Percentiles rank a stretch among this genome's conserved stretches.
Conservation (phyloP, 2,113 vertebrate genomes). For the Dermatemys mawii region DNA sequence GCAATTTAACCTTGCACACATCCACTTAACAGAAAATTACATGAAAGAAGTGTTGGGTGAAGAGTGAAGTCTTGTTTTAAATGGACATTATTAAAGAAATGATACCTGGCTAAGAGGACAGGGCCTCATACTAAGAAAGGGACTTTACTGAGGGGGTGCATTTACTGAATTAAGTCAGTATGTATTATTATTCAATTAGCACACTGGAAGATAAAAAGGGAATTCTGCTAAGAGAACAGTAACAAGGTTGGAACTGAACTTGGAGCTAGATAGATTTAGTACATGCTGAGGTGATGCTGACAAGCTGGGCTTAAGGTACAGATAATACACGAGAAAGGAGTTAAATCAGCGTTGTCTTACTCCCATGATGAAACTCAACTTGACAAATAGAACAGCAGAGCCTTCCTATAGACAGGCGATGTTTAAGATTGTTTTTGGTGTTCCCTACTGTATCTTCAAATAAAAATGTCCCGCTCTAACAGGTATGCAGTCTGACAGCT, state of each 20-base stretch:
- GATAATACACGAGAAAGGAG: conserved; percentile 20
- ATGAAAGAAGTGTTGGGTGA: neutral
- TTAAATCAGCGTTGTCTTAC: neutral
- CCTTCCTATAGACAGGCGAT: neutral
- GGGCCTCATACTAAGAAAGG: neutral
- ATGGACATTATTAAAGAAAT: too few relatives aligned
- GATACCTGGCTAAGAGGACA: neutral
- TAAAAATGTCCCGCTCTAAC: neutral
- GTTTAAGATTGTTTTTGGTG: neutral
- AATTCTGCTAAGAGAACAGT: neutral
- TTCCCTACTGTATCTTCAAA: neutral
- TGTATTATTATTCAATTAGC: neutral
- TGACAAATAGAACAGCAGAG: neutral
- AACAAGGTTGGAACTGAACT: conserved; percentile 6
- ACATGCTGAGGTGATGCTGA: neutral
- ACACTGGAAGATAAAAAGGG: neutral
- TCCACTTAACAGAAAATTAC: neutral
- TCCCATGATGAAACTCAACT: neutral
- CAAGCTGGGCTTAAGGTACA: neutral
- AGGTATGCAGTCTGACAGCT: neutral
- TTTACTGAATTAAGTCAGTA: neutral
- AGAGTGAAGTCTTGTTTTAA: neutral
- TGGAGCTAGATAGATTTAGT: neutral
- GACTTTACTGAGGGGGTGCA: neutral
- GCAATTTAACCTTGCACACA: neutral